These are phyloP conservation scores for Drosophila quinaria DNA, from an alignment of 2,888 invertebrate species.

Conservation along the genomic window DNA sequence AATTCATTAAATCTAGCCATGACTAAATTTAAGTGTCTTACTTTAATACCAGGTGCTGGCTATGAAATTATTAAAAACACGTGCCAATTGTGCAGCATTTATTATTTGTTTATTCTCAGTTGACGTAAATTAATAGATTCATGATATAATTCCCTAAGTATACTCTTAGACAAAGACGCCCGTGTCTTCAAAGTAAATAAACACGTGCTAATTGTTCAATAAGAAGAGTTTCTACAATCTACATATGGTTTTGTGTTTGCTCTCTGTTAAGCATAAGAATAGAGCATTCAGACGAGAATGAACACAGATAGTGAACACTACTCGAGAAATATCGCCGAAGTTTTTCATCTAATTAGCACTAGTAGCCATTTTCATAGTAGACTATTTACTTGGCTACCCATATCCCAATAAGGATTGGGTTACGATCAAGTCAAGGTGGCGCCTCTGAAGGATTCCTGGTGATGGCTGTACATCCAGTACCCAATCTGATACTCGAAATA, in stretches of 20 bases:
- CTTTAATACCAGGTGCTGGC: too few relatives aligned
- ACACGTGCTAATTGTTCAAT: not conserved
- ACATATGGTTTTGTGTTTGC: not conserved
- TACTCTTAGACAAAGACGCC: not conserved
- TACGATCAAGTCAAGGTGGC: too few relatives aligned
- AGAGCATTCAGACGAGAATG: not conserved
- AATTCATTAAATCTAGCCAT: too few relatives aligned
- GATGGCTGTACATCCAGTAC: too few relatives aligned
- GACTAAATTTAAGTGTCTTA: too few relatives aligned
- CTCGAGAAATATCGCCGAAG: slow-evolving; percentile 5
- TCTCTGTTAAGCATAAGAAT: not conserved
- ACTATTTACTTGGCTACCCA: too few relatives aligned
- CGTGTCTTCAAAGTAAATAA: not conserved
- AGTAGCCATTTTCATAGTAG: too few relatives aligned
- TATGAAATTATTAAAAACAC: not conserved
- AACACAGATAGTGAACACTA: not conserved
- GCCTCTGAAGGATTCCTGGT: too few relatives aligned
- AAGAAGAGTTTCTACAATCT: not conserved
- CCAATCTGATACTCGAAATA: too few relatives aligned
- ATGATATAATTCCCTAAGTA: not conserved
- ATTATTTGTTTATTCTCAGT: not conserved
- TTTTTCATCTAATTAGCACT: not conserved
- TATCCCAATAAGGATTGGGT: too few relatives aligned
- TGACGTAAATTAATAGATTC: too few relatives aligned
- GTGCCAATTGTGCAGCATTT: not conserved